phyloP scores from a whole-genome alignment of 2,797 vertebrate species.

The Alfaro cultratus region DNA sequence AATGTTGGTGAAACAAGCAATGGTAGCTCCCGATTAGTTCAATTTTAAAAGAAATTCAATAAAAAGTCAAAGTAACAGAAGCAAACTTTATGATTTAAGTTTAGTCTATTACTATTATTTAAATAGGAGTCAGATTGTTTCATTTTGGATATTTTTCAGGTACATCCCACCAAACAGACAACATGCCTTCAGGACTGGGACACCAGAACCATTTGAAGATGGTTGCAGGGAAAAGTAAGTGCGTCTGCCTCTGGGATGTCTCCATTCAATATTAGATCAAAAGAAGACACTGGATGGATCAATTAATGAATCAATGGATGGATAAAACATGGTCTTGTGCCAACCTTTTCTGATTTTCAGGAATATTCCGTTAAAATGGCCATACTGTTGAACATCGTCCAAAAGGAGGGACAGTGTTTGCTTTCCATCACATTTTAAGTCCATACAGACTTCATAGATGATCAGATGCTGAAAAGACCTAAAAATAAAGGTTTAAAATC shows the following conservation, averaged over 20 bases:
- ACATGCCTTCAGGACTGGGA: too few species aligned
- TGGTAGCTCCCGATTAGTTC: not conserved
- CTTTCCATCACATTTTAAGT: not conserved
- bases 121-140: not conserved
- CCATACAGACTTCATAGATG: not conserved
- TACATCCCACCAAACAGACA: not conserved
- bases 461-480: not conserved
- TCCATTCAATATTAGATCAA: too few species aligned
- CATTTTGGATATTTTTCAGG: not conserved
- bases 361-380: not conserved
- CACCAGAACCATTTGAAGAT: too few species aligned
- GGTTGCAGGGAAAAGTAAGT: too few species aligned
- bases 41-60: not conserved
- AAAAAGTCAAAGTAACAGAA: not conserved
- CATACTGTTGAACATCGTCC: not conserved
- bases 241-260: too few species aligned
- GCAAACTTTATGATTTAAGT: not conserved
- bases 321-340: too few species aligned
- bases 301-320: too few species aligned
- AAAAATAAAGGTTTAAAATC: not conserved
- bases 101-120: not conserved
- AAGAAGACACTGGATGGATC: too few species aligned
- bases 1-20: not conserved
- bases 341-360: not conserved
- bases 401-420: not conserved